phyloP scores from a whole-genome alignment of 2,888 invertebrate genomes.

The Drosophila limbata region DNA sequence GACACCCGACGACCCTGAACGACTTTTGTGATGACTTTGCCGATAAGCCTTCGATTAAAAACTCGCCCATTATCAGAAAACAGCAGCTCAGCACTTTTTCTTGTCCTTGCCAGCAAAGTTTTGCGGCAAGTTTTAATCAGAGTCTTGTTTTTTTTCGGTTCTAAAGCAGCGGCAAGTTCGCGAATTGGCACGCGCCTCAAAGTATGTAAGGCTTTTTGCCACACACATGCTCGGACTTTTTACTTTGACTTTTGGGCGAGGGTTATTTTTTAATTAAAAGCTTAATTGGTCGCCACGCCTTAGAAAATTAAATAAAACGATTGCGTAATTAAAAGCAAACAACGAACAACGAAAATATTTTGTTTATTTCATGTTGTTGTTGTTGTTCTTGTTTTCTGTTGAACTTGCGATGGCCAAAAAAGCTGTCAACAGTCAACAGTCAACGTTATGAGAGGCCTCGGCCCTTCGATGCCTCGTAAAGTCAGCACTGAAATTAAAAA shows the following conservation, averaged over 20 bases:
- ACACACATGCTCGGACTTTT: conserved; percentile 4
- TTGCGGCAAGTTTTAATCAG: conserved; percentile 38
- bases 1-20: conserved; percentile 32
- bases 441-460: conserved; percentile 10
- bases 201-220: conserved; percentile 27
- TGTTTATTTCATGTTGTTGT: conserved; percentile 27
- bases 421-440: conserved; percentile 19
- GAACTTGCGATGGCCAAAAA: conserved; percentile 25
- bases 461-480: conserved; percentile 26
- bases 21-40: conserved; percentile 50
- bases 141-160: neutral
- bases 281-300: conserved; percentile 67
- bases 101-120: conserved; percentile 48
- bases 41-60: conserved; percentile 65
- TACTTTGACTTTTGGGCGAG: conserved; percentile 9
- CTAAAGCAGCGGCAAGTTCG: conserved; percentile 9
- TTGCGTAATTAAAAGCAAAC: conserved; percentile 76
- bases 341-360: conserved; percentile 23
- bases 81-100: conserved; percentile 49
- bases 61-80: conserved; percentile 47
- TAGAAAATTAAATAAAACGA: conserved; percentile 60
- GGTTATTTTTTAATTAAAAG: conserved; percentile 66
- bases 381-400: conserved; percentile 1
- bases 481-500: conserved; percentile 63
- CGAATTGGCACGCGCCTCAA: conserved; percentile 10